These are phyloP conservation scores for Oreamnos americanus DNA, from an alignment of 2,113 vertebrate genomes.

Conservation along the genomic window DNA sequence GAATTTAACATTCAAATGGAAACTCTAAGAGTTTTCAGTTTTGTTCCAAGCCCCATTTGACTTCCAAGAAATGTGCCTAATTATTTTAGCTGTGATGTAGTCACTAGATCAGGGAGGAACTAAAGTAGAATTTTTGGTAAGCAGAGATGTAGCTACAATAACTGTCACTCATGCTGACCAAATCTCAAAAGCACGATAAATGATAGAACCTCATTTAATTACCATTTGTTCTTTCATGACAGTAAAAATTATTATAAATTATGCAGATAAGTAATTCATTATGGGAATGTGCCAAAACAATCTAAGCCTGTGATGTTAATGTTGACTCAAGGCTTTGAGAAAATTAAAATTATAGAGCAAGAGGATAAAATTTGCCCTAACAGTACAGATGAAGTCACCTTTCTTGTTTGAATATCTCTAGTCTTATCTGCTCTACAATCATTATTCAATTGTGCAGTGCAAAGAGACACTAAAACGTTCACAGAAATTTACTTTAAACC, in stretches of 20 bases:
- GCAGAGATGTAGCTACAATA: background rate
- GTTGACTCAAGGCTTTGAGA: constrained; percentile 13
- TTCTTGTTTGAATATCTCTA: constrained; percentile 9
- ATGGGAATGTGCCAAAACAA: background rate
- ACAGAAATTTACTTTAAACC: background rate
- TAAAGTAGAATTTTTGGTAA: background rate
- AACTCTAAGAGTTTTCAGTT: constrained; percentile 54
- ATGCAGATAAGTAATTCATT: constrained; percentile 41
- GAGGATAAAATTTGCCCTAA: constrained; percentile 5
- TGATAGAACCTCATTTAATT: constrained; percentile 69
- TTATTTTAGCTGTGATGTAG: constrained; percentile 37
- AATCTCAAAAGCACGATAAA: constrained; percentile 68
- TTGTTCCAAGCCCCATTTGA: constrained; percentile 47
- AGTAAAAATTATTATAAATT: constrained; percentile 52
- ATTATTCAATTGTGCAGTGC: background rate
- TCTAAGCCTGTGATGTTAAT: constrained; percentile 34
- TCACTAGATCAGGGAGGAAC: background rate
- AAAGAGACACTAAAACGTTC: background rate
- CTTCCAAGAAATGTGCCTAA: constrained; percentile 72
- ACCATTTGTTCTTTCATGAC: constrained; percentile 62
- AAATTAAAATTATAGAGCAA: constrained; percentile 45
- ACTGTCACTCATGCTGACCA: constrained; percentile 67
- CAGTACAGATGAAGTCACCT: background rate
- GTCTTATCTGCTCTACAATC: background rate
- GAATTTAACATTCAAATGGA: constrained; percentile 53